A percentile compares a stretch with the other conserved stretches of the same genome.
Conservation (phyloP, 2,888 invertebrate species). For the Sphinx pinastri region DNA sequence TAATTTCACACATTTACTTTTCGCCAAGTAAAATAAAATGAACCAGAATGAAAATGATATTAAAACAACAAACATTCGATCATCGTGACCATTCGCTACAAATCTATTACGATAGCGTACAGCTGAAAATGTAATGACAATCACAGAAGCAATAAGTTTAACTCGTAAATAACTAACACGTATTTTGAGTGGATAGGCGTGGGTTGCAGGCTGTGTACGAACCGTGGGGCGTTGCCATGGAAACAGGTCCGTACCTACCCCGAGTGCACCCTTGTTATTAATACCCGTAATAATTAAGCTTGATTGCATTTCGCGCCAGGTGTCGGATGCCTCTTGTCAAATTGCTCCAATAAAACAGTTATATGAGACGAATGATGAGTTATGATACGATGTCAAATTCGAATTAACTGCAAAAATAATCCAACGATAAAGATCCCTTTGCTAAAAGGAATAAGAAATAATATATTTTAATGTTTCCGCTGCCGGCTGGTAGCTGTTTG, state of each 20-base stretch:
- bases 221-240: slow-evolving; percentile 76
- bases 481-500: slow-evolving; percentile 1
- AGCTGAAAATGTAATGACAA: slow-evolving; percentile 40
- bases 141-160: slow-evolving; percentile 78
- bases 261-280: slow-evolving; percentile 82
- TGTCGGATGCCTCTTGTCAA: slow-evolving; percentile 78
- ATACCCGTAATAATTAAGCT: slow-evolving; percentile 83
- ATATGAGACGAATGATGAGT: slow-evolving; percentile 15
- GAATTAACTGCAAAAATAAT: neutral
- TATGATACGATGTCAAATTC: neutral
- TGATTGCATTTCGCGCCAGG: slow-evolving; percentile 84
- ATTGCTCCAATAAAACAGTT: slow-evolving; percentile 37
- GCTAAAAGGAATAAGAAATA: slow-evolving; percentile 2
- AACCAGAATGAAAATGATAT: neutral
- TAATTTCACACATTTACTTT: neutral
- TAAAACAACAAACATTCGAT: neutral
- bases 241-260: slow-evolving; percentile 69
- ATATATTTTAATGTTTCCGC: neutral
- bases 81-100: neutral
- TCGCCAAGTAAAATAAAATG: neutral
- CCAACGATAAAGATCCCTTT: neutral
- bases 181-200: slow-evolving; percentile 62
- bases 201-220: slow-evolving; percentile 72
- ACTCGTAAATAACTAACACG: slow-evolving; percentile 75
- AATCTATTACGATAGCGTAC: slow-evolving; percentile 2